These are phyloP conservation scores for Arbacia lixula DNA, from an alignment of 53 echinoderm and acorn worm genomes.

Conservation along the genomic window DNA sequence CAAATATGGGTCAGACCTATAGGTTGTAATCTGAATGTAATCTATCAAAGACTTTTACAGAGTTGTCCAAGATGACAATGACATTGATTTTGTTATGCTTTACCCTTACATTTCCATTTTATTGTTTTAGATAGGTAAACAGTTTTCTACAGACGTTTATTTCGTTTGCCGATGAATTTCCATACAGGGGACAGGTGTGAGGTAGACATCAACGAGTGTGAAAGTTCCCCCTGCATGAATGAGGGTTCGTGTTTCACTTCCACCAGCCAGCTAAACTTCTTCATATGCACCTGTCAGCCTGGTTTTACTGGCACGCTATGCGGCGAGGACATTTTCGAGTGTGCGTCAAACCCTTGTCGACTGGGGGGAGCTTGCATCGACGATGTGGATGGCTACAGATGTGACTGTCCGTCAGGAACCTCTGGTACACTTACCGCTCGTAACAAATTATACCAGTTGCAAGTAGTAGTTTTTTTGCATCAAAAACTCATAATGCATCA, in stretches of 20 bases:
- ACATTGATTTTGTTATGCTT: too few species aligned
- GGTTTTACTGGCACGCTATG: conserved; percentile 73
- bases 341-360: conserved; percentile 63
- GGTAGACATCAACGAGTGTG: conserved; percentile 69
- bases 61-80: too few species aligned
- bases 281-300: conserved; percentile 67
- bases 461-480: too few species aligned
- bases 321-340: conserved; percentile 65
- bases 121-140: too few species aligned
- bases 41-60: too few species aligned
- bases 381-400: conserved; percentile 58
- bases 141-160: too few species aligned
- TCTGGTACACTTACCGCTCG: conserved; percentile 11
- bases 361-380: conserved; percentile 70
- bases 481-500: too few species aligned
- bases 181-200: conserved; percentile 57
- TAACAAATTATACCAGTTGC: too few species aligned
- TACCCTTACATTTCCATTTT: too few species aligned
- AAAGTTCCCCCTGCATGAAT: conserved; percentile 56
- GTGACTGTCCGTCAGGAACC: conserved; percentile 70
- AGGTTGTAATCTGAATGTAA: too few species aligned
- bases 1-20: too few species aligned
- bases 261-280: conserved; percentile 19
- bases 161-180: too few species aligned
- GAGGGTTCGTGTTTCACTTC: conserved; percentile 59